These are phyloP conservation scores for Tetramorium bicarinatum DNA, from an alignment of 2,888 invertebrate species.

Conservation along the genomic window DNA sequence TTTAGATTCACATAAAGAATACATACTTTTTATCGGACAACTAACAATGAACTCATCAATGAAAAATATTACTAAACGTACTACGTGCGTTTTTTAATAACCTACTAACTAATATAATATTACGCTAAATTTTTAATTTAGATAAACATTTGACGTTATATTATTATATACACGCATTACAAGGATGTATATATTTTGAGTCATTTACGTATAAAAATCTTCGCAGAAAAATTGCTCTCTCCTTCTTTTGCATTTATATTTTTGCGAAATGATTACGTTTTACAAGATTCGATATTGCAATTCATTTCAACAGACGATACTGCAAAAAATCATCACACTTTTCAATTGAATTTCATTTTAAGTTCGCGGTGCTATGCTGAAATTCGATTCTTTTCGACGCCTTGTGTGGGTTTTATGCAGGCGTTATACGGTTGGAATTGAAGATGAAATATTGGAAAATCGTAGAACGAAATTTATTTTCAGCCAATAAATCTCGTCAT, in stretches of 20 bases:
- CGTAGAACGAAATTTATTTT: conserved; percentile 57
- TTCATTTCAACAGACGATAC: not conserved
- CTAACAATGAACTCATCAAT: not conserved
- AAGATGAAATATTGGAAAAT: conserved; percentile 52
- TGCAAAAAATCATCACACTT: conserved; percentile 34
- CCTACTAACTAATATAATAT: not conserved
- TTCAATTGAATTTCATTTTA: conserved; percentile 34
- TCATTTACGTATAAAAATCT: conserved; percentile 9
- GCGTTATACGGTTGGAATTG: conserved; percentile 39
- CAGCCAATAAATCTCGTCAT: conserved; percentile 49
- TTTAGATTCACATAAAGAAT: not conserved
- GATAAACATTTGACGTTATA: not conserved
- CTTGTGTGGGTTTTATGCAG: conserved; percentile 24
- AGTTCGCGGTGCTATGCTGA: conserved; percentile 13
- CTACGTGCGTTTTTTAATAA: not conserved
- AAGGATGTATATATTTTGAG: not conserved
- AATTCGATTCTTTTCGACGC: conserved; percentile 43
- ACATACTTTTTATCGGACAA: not conserved
- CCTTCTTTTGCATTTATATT: not conserved
- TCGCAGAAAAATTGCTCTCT: not conserved
- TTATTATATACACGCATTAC: not conserved
- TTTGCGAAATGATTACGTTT: not conserved
- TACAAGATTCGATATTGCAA: not conserved
- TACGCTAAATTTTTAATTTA: not conserved
- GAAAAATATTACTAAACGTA: not conserved